Evolutionary conservation across 2,797 vertebrate genomes (phyloP).

Genomic region (Poecilia picta): DNA sequence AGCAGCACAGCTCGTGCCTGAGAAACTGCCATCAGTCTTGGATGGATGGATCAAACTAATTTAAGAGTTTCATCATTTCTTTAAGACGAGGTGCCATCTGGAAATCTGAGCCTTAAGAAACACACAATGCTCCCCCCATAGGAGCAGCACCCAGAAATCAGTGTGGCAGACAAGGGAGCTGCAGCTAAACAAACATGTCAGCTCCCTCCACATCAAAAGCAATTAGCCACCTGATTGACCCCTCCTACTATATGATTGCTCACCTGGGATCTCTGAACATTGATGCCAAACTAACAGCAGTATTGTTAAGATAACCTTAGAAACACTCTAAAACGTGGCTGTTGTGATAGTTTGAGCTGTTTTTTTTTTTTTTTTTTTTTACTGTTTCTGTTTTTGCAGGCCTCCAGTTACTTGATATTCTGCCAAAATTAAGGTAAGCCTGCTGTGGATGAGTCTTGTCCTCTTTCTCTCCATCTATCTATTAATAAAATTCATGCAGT

Average conservation of each 20-base stretch:
- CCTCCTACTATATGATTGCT: constrained; percentile 67
- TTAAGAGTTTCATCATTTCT: constrained; percentile 7
- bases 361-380: background rate
- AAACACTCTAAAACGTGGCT: background rate
- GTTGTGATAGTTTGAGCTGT: constrained; percentile 5
- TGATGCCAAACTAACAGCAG: constrained; percentile 13
- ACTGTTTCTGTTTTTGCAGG: constrained; percentile 76
- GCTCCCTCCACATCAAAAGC: constrained; percentile 37
- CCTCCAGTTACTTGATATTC: constrained; percentile 91
- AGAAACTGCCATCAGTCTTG: background rate
- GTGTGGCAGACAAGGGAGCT: background rate
- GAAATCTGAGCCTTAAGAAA: background rate
- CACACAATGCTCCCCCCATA: background rate
- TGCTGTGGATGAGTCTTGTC: constrained; percentile 22
- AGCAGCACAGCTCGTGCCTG: background rate
- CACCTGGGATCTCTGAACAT: constrained; percentile 61
- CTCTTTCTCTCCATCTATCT: background rate
- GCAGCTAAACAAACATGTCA: constrained; percentile 3
- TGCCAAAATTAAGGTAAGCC: constrained; percentile 92
- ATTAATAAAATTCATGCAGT: background rate
- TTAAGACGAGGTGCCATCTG: background rate
- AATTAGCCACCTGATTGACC: constrained; percentile 57
- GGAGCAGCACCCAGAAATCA: background rate
- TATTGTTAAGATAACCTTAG: constrained; percentile 2
- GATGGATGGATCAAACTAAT: constrained; percentile 21